Evolutionary conservation across 2,113 vertebrate species (phyloP), one percentile per base, ranked within the genome.

Genomic region (Phyllopteryx taeniolatus): DNA sequence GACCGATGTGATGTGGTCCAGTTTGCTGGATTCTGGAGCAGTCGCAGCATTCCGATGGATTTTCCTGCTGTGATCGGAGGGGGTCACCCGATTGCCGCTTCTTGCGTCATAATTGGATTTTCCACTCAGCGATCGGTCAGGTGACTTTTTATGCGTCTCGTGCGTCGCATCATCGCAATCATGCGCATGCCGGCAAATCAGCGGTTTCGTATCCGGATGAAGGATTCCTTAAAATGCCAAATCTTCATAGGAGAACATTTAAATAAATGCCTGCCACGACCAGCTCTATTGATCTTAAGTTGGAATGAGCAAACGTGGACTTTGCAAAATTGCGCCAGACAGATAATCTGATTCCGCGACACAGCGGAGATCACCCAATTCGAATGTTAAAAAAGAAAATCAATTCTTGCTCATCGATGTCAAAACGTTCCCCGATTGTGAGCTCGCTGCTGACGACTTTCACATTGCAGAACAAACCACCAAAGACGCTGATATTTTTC

Each of bases 401-500:
- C 31, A n/a, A 54, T 20, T 19, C 5, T 2, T 2, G n/a, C 9
- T 22, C n/a, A 56, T 56, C 3, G 1, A 56, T 22, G 20, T 56
- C 20, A n/a, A 53, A 53, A 49, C 47, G 17, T 5, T 0, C 4
- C 14, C 47, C 8, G 51, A 53, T 20, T 19, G 20, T n/a, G 20
- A 12, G 53, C 9, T 56, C 3, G 3, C 53, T 10, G 53, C 8
- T 22, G 20, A 10, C 20, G 20, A 22, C 53, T 22, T 22, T 22
- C 53, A 22, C 53, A 17, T 19, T 15, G 12, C 20, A 35, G 14
- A 62, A 62, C 8, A 54, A 43, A 68, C 59, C 64, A 72, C 17
- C 2, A 31, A 57, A 83, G 53, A 14, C n/a, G 0, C 11, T 71
- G 14, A 53, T 84, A 81, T 87, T 89, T 90, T 91, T 91, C 87